These are phyloP conservation scores for Oreochromis spilurus DNA, from an alignment of 2,113 vertebrate species.

Conservation along the genomic window DNA sequence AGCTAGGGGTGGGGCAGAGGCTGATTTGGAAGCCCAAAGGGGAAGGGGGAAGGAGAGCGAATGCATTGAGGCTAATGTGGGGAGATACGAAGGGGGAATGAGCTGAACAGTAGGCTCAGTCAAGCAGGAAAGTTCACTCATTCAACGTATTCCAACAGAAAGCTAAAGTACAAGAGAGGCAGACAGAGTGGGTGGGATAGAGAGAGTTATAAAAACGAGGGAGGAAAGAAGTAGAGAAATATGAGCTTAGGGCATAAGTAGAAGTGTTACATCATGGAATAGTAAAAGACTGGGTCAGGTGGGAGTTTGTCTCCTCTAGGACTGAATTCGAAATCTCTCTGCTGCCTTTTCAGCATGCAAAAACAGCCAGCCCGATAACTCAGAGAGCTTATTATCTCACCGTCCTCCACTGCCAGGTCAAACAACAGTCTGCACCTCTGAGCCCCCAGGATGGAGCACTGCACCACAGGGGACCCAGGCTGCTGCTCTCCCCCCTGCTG, in stretches of 20 bases:
- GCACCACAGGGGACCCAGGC: background rate
- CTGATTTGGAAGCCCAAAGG: slow-evolving; percentile 37
- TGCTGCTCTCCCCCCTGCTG: background rate
- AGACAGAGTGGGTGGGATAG: slow-evolving; percentile 27
- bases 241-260: slow-evolving; percentile 21
- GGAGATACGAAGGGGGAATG: background rate
- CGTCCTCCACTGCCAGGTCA: slow-evolving; percentile 11
- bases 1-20: slow-evolving; percentile 5
- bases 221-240: slow-evolving; percentile 3
- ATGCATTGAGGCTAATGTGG: slow-evolving; percentile 28
- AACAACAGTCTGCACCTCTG: background rate
- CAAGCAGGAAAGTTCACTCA: slow-evolving; percentile 29
- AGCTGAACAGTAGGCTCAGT: slow-evolving; percentile 13
- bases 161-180: background rate
- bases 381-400: slow-evolving; percentile 11
- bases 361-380: background rate
- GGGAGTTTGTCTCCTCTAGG: slow-evolving; percentile 39
- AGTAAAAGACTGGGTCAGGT: slow-evolving; percentile 36
- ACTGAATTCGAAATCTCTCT: slow-evolving; percentile 23
- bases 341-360: slow-evolving; percentile 1
- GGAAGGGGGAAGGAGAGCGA: background rate
- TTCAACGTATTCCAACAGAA: slow-evolving; percentile 27
- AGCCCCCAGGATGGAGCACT: background rate
- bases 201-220: background rate
- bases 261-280: slow-evolving; percentile 38